Base-by-base conservation (phyloP, 2,113 vertebrate species). In the Dascyllus trimaculatus region DNA sequence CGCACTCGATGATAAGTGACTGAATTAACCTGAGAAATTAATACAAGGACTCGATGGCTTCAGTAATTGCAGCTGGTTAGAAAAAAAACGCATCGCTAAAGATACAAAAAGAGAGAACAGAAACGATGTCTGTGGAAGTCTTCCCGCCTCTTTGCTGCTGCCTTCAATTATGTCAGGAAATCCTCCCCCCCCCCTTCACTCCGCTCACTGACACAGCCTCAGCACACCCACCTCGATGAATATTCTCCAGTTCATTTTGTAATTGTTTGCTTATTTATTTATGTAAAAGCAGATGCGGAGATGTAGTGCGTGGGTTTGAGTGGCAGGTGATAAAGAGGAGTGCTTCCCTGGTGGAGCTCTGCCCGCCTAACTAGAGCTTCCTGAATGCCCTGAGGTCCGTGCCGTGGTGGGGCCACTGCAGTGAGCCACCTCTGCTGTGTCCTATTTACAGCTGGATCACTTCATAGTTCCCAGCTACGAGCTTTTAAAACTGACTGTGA, bases 151-250 rank as follows among this genome's bases (percentile, higher is more conserved):
- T 81, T 62, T n/a, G 13, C n/a, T n/a, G 13, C n/a, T 8, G 32
- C 57, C 52, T 58, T 61, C 22, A 59, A 46, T 56, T 70, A 64
- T 82, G 58, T 45, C 18, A 75, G 51, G 29, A 40, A 45, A 56
- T 48, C 0, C 4, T 1, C 19, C 35, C n/a, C 35, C 4, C 2
- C 19, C 35, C n/a, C 35, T 21, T 35, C 32, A 10, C 32, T 9
- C 15, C 52, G 11, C 40, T n/a, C 38, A 1, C 67, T 40, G 79
- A 26, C 69, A 46, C 40, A 43, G n/a, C 51, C 75, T 78, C 43
- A 58, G 35, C 35, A 67, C 54, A 52, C 24, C n/a, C 43, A 67
- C 45, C 38, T 24, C 61, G 71, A 86, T 86, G 62, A 88, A 90
- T 73, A 74, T 66, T 58, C 83, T 53, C 13, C 0, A 67, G 84